Percentiles rank a stretch among this genome's conserved stretches.
Conservation (phyloP, 2,888 invertebrate genomes). For the Amblyjoppa fuscipennis region DNA sequence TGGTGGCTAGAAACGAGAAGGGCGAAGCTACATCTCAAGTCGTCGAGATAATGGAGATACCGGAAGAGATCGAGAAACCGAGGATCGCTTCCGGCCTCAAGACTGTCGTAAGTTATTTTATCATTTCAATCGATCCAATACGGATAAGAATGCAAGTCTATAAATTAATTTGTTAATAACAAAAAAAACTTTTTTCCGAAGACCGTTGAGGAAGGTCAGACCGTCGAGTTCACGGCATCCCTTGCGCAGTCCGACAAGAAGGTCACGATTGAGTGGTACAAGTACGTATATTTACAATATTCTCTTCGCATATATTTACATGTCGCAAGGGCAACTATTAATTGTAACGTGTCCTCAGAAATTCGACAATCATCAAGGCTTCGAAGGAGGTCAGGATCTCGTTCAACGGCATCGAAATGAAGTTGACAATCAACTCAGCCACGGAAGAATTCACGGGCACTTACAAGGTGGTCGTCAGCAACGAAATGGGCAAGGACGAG, state of each 20-base stretch:
- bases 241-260: slow-evolving; percentile 92
- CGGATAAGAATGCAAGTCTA: not conserved
- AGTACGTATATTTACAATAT: slow-evolving; percentile 86
- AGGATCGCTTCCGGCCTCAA: slow-evolving; percentile 92
- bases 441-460: slow-evolving; percentile 91
- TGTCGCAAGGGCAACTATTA: not conserved
- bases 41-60: slow-evolving; percentile 94
- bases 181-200: slow-evolving; percentile 75
- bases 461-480: slow-evolving; percentile 94
- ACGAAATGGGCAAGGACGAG: slow-evolving; percentile 96
- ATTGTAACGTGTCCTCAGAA: slow-evolving; percentile 79
- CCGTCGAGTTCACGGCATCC: slow-evolving; percentile 92
- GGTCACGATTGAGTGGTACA: slow-evolving; percentile 94
- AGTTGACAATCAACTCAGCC: slow-evolving; percentile 92
- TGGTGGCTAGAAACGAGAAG: slow-evolving; percentile 96
- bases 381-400: slow-evolving; percentile 92
- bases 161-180: slow-evolving; percentile 9
- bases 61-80: slow-evolving; percentile 92
- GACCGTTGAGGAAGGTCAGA: slow-evolving; percentile 90
- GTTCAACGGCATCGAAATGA: slow-evolving; percentile 94
- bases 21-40: slow-evolving; percentile 96
- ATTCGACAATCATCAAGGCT: slow-evolving; percentile 90
- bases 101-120: slow-evolving; percentile 88
- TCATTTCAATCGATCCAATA: slow-evolving; percentile 12
- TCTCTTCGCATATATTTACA: not conserved